Conservation (phyloP, 2,113 vertebrate species). For the Sinocyclocheilus grahami region DNA sequence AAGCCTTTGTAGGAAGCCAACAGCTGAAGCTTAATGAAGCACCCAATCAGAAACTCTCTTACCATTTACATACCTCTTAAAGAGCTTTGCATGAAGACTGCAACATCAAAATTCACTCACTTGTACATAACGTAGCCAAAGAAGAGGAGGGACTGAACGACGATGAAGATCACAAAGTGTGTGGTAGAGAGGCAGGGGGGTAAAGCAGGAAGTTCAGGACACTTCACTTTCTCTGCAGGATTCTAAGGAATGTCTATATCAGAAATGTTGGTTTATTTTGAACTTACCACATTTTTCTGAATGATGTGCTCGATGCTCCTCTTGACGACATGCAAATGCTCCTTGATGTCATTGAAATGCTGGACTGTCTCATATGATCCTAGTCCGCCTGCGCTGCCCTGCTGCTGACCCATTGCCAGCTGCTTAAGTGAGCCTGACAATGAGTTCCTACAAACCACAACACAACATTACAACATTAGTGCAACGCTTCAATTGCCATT, state of each 20-base stretch:
- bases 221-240: constrained; percentile 84
- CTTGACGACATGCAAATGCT: constrained; percentile 90
- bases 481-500: not conserved
- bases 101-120: constrained; percentile 73
- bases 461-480: constrained; percentile 10
- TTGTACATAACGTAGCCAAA: constrained; percentile 93
- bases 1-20: not conserved
- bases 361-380: constrained; percentile 86
- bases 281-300: constrained; percentile 77
- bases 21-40: not conserved
- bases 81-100: not conserved
- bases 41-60: not conserved
- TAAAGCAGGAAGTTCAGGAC: constrained; percentile 85
- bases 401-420: constrained; percentile 80
- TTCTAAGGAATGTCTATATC: constrained; percentile 67
- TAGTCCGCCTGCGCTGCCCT: constrained; percentile 71
- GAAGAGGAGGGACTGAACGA: constrained; percentile 86
- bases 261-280: not conserved
- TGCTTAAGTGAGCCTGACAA: constrained; percentile 81
- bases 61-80: not conserved
- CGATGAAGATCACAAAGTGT: constrained; percentile 89
- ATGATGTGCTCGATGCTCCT: constrained; percentile 86
- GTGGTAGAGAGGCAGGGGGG: constrained; percentile 87
- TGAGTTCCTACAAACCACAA: constrained; percentile 76
- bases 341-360: constrained; percentile 96